Percentiles rank a stretch among this genome's conserved stretches.
Conservation (phyloP, 2,113 vertebrate species). For the Deroptyus accipitrinus region DNA sequence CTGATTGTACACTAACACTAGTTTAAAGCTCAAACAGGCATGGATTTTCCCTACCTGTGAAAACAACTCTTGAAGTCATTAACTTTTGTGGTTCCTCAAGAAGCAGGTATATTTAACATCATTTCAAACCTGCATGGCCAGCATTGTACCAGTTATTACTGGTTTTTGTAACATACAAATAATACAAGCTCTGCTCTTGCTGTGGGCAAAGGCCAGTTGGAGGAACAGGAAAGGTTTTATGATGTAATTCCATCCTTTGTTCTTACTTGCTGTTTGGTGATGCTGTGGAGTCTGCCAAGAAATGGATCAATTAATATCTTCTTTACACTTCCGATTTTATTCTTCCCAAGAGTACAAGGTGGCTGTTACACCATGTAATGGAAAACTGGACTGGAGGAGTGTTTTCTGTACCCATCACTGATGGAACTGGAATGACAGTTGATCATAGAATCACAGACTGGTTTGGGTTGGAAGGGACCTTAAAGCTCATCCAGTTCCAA, state of each 20-base stretch:
- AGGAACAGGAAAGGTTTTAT: neutral
- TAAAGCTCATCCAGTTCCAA: neutral
- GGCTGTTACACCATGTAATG: neutral
- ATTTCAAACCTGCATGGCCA: slow-evolving; percentile 37
- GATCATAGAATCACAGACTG: neutral
- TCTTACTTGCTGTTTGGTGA: neutral
- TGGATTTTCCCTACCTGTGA: slow-evolving; percentile 66
- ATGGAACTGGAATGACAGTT: neutral
- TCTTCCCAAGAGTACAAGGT: neutral
- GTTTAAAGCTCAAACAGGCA: slow-evolving; percentile 46
- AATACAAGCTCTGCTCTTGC: slow-evolving; percentile 4
- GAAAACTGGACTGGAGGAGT: slow-evolving; percentile 12
- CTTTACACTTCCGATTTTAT: slow-evolving; percentile 8
- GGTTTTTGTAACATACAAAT: neutral
- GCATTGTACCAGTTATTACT: neutral
- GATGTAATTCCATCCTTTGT: neutral
- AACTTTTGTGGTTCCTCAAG: slow-evolving; percentile 40
- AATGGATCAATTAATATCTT: neutral
- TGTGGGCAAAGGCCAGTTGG: neutral
- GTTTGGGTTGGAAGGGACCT: neutral
- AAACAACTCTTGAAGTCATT: slow-evolving; percentile 71
- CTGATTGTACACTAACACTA: slow-evolving; percentile 65
- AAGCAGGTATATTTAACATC: slow-evolving; percentile 55
- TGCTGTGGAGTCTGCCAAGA: neutral
- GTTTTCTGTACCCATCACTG: neutral